Base-by-base conservation (phyloP, 2,113 vertebrate species). In the Miniopterus natalensis region DNA sequence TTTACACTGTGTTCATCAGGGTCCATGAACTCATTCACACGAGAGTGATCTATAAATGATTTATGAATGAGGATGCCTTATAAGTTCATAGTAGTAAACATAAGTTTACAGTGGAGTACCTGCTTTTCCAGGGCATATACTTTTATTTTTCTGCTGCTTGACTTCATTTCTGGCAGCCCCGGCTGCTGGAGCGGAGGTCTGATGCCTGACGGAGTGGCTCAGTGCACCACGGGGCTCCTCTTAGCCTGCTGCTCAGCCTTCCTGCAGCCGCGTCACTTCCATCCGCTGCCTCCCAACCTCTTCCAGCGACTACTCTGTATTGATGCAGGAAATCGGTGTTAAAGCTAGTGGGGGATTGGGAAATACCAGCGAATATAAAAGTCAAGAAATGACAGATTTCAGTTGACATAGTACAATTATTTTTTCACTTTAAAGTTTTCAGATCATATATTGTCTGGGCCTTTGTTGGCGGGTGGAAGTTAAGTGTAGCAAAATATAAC, bases 351-450 rank as follows among this genome's bases (percentile, higher is more conserved):
- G 7, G 68, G 25, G 23, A 55, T 55, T 18, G 47, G 59, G 73
- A 91, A 91, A 53, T 78, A 59, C 49, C 73, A 66, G 8, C 47
- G 61, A 94, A 85, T 51, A n/a, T 70, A 47, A 80, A 90, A 79
- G 63, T 77, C 63, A 77, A 73, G 79, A 70, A 84, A 93, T 75
- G 68, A 63, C 31, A 51, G 2, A 31, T 79, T 86, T 94, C 45
- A 66, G 45, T 45, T 92, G 47, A 40, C 77, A 2, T 1, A 70
- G 23, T 80, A 31, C 47, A 83, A 7, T 36, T 55, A 36, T 57
- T 21, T 53, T 57, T 92, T 92, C 59, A 93, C 75, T 88, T 80
- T 27, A 57, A 88, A 89, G 17, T 75, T 91, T 90, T 80, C 8
- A 2, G 12, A 74, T 63, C 29, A 4, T 88, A 15, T 40, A 15